Conservation (phyloP, 2,888 invertebrate genomes). For the Mythimna lalbum region DNA sequence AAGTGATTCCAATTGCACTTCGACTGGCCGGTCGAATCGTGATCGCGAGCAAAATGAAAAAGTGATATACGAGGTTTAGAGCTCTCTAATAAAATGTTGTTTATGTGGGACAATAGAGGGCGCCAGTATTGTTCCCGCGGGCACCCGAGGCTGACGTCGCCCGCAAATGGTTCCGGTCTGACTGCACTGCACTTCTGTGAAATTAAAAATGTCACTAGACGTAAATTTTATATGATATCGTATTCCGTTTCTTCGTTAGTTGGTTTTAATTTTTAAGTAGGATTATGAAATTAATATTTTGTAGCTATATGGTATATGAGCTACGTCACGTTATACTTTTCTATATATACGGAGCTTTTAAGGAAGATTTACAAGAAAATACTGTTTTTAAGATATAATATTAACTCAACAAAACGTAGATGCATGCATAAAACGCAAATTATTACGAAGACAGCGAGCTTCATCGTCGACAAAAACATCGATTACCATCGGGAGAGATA, state of each 20-base stretch:
- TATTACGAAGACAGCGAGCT: not conserved
- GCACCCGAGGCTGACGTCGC: constrained; percentile 64
- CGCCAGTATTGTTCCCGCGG: constrained; percentile 70
- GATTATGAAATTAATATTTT: not conserved
- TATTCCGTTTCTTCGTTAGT: constrained; percentile 36
- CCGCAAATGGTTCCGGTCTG: constrained; percentile 67
- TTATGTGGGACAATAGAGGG: constrained; percentile 78
- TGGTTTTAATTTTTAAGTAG: constrained; percentile 12
- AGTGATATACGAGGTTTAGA: constrained; percentile 64
- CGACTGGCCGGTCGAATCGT: constrained; percentile 16
- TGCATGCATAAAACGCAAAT: not conserved
- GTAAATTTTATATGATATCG: constrained; percentile 50
- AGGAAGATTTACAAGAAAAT: not conserved
- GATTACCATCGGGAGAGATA: not conserved
- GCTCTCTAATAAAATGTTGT: constrained; percentile 80
- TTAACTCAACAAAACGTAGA: not conserved
- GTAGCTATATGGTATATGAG: not conserved
- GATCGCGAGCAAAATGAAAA: constrained; percentile 60
- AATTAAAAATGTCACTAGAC: constrained; percentile 61
- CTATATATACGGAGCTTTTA: not conserved
- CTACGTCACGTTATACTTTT: not conserved
- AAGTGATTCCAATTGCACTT: constrained; percentile 40
- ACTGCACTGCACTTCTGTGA: constrained; percentile 55
- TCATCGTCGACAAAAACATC: not conserved
- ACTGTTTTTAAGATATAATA: not conserved